Conservation (phyloP, 2,888 invertebrate species). For the Macrophya annulata region DNA sequence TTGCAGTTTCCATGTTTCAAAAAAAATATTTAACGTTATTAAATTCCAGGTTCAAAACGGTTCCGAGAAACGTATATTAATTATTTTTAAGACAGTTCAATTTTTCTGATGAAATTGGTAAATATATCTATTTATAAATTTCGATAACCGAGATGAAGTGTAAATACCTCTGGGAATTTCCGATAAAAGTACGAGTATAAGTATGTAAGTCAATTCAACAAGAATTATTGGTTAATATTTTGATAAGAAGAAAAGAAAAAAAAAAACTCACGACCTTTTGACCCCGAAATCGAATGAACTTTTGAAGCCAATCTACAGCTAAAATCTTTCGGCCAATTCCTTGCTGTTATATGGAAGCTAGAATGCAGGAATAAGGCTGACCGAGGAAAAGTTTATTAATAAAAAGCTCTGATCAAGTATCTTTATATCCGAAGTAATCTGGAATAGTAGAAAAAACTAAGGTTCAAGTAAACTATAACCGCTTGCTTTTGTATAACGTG, state of each 20-base stretch:
- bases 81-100: not conserved
- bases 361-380: not conserved
- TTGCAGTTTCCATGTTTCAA: no score
- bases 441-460: conserved; percentile 22
- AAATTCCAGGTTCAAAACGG: no score
- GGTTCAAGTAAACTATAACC: not conserved
- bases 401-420: conserved; percentile 26
- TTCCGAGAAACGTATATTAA: not conserved
- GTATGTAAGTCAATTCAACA: not conserved
- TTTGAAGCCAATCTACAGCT: not conserved
- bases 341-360: not conserved
- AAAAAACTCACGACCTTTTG: not conserved
- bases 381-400: conserved; percentile 41
- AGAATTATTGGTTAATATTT: not conserved
- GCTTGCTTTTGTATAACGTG: not conserved
- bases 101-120: not conserved
- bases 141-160: not conserved
- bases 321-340: conserved; percentile 11
- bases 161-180: not conserved
- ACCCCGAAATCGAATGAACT: not conserved
- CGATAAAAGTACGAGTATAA: not conserved
- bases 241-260: not conserved
- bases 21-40: no score
- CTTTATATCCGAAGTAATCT: conserved; percentile 29
- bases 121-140: not conserved